Percentiles rank a stretch among this genome's conserved stretches.
Conservation (phyloP, 2,888 invertebrate species). For the Atethmia centrago region DNA sequence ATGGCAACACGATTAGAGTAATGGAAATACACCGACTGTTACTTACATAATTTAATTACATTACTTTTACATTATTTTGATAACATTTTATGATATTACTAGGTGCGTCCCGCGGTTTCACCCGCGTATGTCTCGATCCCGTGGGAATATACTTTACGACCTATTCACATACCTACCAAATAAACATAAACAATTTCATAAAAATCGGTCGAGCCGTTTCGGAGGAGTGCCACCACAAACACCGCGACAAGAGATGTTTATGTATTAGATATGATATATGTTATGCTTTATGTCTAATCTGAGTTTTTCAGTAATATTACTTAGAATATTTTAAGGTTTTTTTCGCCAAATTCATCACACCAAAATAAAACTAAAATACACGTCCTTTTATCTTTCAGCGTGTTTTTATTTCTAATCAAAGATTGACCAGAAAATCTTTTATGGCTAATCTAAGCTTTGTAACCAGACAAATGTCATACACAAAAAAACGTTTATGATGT, state of each 20-base stretch:
- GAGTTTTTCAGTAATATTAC: neutral
- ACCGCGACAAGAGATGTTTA: too few relatives aligned
- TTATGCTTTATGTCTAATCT: neutral
- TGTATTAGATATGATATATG: too few relatives aligned
- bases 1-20: constrained; percentile 5
- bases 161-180: too few relatives aligned
- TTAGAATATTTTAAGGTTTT: neutral
- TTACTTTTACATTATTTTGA: neutral
- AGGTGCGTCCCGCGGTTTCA: too few relatives aligned
- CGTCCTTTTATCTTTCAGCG: neutral
- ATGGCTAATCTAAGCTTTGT: neutral
- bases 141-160: too few relatives aligned
- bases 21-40: constrained; percentile 8
- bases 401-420: neutral
- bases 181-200: too few relatives aligned
- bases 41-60: neutral
- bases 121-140: too few relatives aligned
- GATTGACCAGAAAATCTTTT: neutral
- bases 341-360: neutral
- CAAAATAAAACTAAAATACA: neutral
- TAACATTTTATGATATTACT: too few relatives aligned
- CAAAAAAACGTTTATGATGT: neutral
- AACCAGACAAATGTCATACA: neutral
- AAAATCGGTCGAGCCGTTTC: too few relatives aligned
- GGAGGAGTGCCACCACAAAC: too few relatives aligned